Evolutionary conservation across 2,113 vertebrate species (phyloP), one percentile per base, ranked within the genome.

Genomic region (Aix galericulata): DNA sequence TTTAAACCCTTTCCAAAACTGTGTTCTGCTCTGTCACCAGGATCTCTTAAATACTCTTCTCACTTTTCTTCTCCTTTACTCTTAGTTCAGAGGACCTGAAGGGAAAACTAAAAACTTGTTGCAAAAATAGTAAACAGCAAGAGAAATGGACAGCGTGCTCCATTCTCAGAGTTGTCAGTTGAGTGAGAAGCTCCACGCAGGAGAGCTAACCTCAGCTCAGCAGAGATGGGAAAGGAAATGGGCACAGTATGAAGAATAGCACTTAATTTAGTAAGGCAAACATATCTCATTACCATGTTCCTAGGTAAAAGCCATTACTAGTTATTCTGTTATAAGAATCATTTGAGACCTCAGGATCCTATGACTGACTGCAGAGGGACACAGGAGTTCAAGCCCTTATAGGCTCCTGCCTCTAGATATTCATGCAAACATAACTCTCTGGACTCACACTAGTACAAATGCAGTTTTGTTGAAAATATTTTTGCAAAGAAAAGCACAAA

Each of bases 401-500:
- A 53, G 56, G 38, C 36, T 84, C 69, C 42, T 68, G 29, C 66
- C 60, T 13, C 73, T 13, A 8, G 17, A 9, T 31, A 59, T 23
- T 48, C 62, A n/a, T 0, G 2, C 59, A 40, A 32, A 34, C 0
- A 0, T 13, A 52, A 48, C 53, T 27, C 36, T 75, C 44, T 59
- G 62, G 26, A 36, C 64, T 68, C 6, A 2, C 25, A 6, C 14
- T 76, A 34, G 13, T 25, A 48, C 20, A 46, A 85, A 82, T 3
- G 22, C 75, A 5, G 12, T 55, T 89, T 3, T n/a, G 7, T 53
- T 55, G 48, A 17, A 32, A 56, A 13, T 44, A 23, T 29, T 84
- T 76, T 62, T 69, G 38, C 66, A 85, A 59, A 92, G 42, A 34
- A 82, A 93, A 89, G 64, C 64, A 93, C 42, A 78, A 83, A 77